These are phyloP conservation scores for Glyptemys insculpta DNA, from an alignment of 2,797 vertebrate species.

Conservation along the genomic window DNA sequence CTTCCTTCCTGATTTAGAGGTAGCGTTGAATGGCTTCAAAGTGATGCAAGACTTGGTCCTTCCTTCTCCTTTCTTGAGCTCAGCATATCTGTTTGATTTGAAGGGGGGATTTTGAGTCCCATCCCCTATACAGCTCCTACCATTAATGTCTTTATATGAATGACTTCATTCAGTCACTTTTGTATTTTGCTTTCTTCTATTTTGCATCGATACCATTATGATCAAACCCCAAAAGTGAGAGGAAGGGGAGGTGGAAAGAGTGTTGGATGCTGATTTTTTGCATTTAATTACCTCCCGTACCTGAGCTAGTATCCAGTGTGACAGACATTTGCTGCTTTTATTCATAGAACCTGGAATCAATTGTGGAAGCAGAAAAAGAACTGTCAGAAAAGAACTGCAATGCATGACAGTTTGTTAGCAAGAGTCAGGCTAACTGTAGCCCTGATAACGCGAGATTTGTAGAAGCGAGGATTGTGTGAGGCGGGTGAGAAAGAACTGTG, in stretches of 20 bases:
- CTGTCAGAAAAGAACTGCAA: no score
- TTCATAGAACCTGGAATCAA: not conserved
- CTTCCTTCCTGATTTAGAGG: not conserved
- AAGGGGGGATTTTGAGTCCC: not conserved
- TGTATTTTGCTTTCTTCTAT: not conserved
- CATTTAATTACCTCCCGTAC: not conserved
- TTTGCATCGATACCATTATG: not conserved
- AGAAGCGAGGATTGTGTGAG: no score
- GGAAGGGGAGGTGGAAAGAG: not conserved
- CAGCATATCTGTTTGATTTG: not conserved
- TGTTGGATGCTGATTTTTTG: not conserved
- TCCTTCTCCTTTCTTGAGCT: not conserved
- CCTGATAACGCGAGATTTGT: no score
- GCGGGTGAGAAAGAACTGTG: no score
- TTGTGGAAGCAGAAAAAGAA: no score
- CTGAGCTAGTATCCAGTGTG: not conserved
- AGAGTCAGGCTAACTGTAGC: no score
- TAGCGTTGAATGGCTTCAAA: not conserved
- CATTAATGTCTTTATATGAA: not conserved
- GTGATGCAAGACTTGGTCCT: accelerated
- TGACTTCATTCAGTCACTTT: not conserved
- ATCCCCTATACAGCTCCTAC: not conserved
- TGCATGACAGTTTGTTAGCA: no score
- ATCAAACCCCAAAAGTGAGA: not conserved
- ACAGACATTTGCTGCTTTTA: not conserved